These are phyloP conservation scores for Stigmatopora nigra DNA, from an alignment of 2,113 vertebrate species.

Conservation along the genomic window DNA sequence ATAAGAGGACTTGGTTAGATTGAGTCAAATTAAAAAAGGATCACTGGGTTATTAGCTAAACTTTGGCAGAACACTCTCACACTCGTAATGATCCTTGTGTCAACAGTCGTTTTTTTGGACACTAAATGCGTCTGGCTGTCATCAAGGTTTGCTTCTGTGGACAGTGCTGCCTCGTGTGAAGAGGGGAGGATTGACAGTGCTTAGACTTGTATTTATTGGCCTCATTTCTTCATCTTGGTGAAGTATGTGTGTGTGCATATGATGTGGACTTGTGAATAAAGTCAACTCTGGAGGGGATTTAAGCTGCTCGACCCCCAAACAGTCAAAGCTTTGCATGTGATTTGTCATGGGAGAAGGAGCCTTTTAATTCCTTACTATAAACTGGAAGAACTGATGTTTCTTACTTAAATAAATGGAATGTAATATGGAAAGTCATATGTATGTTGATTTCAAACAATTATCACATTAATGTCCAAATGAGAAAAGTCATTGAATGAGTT, in stretches of 20 bases:
- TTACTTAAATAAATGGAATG: background rate
- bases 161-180: constrained; percentile 26
- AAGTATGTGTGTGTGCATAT: constrained; percentile 38
- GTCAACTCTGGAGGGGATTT: constrained; percentile 35
- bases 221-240: constrained; percentile 21
- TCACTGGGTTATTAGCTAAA: constrained; percentile 42
- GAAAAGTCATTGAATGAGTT: no score
- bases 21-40: constrained; percentile 52
- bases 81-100: constrained; percentile 24
- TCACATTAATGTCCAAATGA: no score
- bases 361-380: constrained; percentile 16
- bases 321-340: constrained; percentile 30
- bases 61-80: constrained; percentile 36
- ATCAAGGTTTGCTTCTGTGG: constrained; percentile 22
- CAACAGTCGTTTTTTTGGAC: constrained; percentile 15
- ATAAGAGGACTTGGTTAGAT: constrained; percentile 52
- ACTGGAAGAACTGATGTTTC: background rate
- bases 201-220: constrained; percentile 41
- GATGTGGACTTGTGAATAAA: constrained; percentile 44
- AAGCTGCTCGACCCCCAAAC: constrained; percentile 22
- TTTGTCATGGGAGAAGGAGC: constrained; percentile 10
- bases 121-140: constrained; percentile 29
- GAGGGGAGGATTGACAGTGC: constrained; percentile 19
- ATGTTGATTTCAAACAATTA: background rate
- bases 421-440: constrained; percentile 2